Percentiles rank a stretch among this genome's conserved stretches.
Evolutionary conservation across 1,140 invertebrate species (phyloP).

Genomic region (Chironomus striatipennis): DNA sequence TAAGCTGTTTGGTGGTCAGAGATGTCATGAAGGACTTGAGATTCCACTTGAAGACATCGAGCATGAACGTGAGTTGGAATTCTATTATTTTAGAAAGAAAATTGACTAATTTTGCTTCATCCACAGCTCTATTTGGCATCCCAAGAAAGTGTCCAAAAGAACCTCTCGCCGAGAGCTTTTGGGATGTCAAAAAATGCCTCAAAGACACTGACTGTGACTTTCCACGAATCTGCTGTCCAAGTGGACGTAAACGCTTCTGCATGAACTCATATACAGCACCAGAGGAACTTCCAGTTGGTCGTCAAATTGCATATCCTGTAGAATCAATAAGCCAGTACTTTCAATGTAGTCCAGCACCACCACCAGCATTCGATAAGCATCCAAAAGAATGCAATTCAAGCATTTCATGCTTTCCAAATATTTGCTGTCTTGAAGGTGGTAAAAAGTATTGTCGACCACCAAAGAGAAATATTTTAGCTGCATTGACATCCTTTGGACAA

Average conservation of each 20-base stretch:
- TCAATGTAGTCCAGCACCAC: constrained; percentile 60
- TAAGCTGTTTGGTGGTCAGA: constrained; percentile 41
- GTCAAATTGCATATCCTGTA: constrained; percentile 43
- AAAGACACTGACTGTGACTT: constrained; percentile 54
- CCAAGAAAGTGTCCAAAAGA: constrained; percentile 53
- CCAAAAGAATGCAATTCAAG: constrained; percentile 54
- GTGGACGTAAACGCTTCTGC: constrained; percentile 53
- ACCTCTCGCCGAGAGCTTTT: constrained; percentile 54
- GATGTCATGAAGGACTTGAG: constrained; percentile 48
- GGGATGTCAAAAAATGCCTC: constrained; percentile 53
- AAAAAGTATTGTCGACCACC: constrained; percentile 58
- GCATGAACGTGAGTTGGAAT: constrained; percentile 46
- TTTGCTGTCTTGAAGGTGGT: constrained; percentile 62
- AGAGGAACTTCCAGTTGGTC: constrained; percentile 46
- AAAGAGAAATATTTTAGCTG: constrained; percentile 52
- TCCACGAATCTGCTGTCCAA: constrained; percentile 61
- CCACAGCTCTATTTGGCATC: constrained; percentile 53
- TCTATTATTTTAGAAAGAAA: constrained; percentile 27
- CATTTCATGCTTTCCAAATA: constrained; percentile 63
- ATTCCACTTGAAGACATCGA: constrained; percentile 44
- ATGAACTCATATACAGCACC: constrained; percentile 53
- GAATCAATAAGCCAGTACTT: constrained; percentile 52
- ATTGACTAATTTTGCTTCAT: constrained; percentile 24
- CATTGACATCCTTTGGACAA: constrained; percentile 50
- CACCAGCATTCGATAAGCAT: constrained; percentile 52